Conservation (phyloP, 2,797 vertebrate genomes). For the Epinephelus coioides region DNA sequence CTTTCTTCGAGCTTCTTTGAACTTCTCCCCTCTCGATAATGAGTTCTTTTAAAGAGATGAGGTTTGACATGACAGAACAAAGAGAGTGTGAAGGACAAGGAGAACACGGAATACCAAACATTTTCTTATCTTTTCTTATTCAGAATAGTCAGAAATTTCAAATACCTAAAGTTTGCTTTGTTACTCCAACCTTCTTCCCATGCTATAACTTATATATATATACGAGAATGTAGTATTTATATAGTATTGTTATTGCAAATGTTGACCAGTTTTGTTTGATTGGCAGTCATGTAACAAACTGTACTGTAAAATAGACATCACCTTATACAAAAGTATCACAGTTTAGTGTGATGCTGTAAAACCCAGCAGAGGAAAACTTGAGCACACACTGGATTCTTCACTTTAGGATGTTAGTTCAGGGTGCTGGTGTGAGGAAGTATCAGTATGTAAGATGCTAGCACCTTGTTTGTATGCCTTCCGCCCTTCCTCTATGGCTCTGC, state of each 20-base stretch:
- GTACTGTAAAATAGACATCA: background rate
- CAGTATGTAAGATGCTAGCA: constrained; percentile 51
- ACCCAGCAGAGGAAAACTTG: background rate
- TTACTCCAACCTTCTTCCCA: background rate
- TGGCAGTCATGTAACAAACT: background rate
- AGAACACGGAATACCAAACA: constrained; percentile 60
- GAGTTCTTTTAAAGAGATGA: constrained; percentile 75
- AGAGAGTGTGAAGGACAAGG: constrained; percentile 70
- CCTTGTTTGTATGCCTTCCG: constrained; percentile 64
- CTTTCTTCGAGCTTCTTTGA: constrained; percentile 79
- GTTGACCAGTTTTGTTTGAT: background rate
- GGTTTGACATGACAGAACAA: constrained; percentile 77
- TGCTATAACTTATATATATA: background rate
- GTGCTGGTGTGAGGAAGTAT: constrained; percentile 44
- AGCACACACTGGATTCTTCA: constrained; percentile 9
- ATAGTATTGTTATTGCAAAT: background rate
- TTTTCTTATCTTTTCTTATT: constrained; percentile 52
- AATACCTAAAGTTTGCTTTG: constrained; percentile 18
- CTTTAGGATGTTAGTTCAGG: constrained; percentile 39
- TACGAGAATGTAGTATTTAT: background rate
- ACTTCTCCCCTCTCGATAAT: constrained; percentile 77
- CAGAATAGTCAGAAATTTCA: constrained; percentile 21
- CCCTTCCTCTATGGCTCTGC: constrained; percentile 51
- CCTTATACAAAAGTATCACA: background rate
- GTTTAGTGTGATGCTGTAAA: constrained; percentile 15